Conservation (phyloP, 2,113 vertebrate genomes). For the Chinchilla lanigera region DNA sequence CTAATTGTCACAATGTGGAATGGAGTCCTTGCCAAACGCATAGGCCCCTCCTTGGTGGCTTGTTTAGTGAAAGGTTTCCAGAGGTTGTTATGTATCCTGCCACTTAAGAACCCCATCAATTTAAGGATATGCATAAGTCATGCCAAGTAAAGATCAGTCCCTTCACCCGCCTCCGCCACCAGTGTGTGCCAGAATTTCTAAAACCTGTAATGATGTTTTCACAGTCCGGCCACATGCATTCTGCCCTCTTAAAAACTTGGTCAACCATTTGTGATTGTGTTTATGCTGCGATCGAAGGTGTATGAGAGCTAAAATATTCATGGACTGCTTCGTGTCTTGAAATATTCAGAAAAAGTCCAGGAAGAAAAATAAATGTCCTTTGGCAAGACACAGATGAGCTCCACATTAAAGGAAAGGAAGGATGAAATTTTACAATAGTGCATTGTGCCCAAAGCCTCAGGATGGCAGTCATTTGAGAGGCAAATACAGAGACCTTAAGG, state of each 20-base stretch:
- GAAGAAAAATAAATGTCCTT: neutral
- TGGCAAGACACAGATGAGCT: constrained; percentile 21
- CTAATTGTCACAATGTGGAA: neutral
- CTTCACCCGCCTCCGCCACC: neutral
- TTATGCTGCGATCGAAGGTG: neutral
- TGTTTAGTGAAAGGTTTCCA: constrained; percentile 41
- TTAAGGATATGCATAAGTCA: constrained; percentile 61
- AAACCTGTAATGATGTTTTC: neutral
- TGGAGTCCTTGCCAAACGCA: neutral
- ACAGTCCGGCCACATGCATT: neutral
- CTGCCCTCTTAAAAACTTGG: neutral
- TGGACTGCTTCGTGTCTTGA: neutral
- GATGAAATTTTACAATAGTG: constrained; percentile 38
- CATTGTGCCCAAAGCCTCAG: neutral
- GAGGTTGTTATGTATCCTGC: constrained; percentile 33
- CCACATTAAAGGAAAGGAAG: constrained; percentile 18
- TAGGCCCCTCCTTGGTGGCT: neutral
- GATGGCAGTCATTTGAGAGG: constrained; percentile 13
- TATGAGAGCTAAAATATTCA: constrained; percentile 8
- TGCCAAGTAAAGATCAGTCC: constrained; percentile 38
- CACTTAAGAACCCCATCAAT: constrained; percentile 50
- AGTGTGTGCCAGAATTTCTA: neutral
- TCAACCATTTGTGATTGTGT: neutral
- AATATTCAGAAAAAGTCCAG: constrained; percentile 40
- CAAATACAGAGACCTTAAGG: constrained; percentile 30